phyloP scores from a whole-genome alignment of 2,888 invertebrate genomes.

The Thymelicus sylvestris region DNA sequence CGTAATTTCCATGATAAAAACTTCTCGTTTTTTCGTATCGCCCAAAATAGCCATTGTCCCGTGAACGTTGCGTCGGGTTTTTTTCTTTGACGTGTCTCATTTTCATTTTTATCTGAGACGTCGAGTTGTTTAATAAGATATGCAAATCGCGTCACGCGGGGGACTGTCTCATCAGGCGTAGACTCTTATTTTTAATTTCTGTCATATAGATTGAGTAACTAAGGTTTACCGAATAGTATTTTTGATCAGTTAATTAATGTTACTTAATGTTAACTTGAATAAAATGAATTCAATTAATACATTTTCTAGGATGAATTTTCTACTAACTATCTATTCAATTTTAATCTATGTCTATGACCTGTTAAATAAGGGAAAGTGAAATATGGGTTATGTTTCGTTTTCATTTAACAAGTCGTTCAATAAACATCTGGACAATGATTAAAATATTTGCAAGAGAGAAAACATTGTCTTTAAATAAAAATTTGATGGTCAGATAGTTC shows the following conservation, averaged over 20 bases:
- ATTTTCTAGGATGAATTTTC: neutral
- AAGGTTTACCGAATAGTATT: no score
- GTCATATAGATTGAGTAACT: neutral
- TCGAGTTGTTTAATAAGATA: conserved; percentile 81
- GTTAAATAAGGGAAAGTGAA: no score
- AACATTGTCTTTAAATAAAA: conserved; percentile 15
- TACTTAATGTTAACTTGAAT: no score
- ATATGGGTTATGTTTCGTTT: no score
- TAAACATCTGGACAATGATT: conserved; percentile 4
- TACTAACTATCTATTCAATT: no score
- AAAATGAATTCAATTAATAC: no score
- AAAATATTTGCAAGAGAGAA: conserved; percentile 20
- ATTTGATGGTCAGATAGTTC: conserved; percentile 20
- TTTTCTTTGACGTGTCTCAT: conserved; percentile 79
- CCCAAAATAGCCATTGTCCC: conserved; percentile 82
- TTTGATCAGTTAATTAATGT: no score
- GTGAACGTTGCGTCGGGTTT: conserved; percentile 71
- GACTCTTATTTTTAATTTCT: conserved; percentile 35
- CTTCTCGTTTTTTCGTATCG: conserved; percentile 76
- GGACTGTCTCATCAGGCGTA: conserved; percentile 59
- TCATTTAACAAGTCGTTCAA: no score
- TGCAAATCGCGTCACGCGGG: conserved; percentile 70
- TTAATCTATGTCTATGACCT: no score
- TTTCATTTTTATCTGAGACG: conserved; percentile 80
- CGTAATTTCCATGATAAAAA: conserved; percentile 82